Evolutionary conservation across 2,888 invertebrate species (phyloP), one percentile per base, ranked within the genome.

Genomic region (Drosophila vallismaia): DNA sequence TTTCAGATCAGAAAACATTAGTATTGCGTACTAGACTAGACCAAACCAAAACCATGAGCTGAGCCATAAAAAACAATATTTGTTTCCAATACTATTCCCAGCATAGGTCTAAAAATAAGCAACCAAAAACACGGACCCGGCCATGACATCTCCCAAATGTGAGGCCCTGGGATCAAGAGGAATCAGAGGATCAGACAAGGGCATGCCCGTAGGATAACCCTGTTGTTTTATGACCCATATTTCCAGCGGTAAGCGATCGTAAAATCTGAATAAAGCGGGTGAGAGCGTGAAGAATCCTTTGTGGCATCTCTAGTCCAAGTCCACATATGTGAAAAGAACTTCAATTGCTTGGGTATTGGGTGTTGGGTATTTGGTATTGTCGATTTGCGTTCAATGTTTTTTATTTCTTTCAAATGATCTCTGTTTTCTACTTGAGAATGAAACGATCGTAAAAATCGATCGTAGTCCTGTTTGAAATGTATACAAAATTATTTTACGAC

Each of bases 141-240:
- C 7, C 46, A 48, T 28, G 38, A 49, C 50, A 44, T 44, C 44
- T 44, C 33, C 9, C 31, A 7, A 33, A 38, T 33, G 42, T 19
- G 38, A 12, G 38, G 46, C 14, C 26, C 12, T n/a, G 46, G 14
- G 14, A 24, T 33, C 44, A 31, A 31, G 42, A 19, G 24, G 19
- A 36, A 33, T 44, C 36, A 14, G 63, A 64, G 64, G 67, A 67
- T 67, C 64, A 52, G 42, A 19, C 50, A 19, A 14, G 67, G 53
- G 38, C 29, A 26, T 45, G 44, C 24, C 19, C 45, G 60, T 53
- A 83, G 88, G 86, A 87, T 87, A 87, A 87, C 88, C 88, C 83
- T 42, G 81, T 88, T 84, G 88, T 87, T 89, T 88, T 88, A 89
- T 74, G 88, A 76, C 83, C 82, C 79, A 82, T 82, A 85, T 76